phyloP scores from a whole-genome alignment of 2,888 invertebrate genomes.

The Aromia moschata region DNA sequence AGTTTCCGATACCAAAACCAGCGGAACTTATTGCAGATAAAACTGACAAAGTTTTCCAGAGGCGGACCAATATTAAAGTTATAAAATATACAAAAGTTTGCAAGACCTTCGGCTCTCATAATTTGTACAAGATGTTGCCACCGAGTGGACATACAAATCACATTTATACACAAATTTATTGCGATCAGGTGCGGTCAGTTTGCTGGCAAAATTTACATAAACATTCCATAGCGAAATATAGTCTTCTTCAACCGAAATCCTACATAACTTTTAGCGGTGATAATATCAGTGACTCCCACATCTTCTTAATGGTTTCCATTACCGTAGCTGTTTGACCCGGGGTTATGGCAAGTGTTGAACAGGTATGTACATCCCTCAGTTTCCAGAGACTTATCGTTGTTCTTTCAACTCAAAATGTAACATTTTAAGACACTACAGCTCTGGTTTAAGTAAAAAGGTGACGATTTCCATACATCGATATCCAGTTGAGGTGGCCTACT shows the following conservation, averaged over 20 bases:
- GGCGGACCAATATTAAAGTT: constrained; percentile 38
- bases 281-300: too few species aligned
- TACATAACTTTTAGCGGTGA: constrained; percentile 4
- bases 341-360: too few species aligned
- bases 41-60: constrained; percentile 10
- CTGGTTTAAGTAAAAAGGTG: too few species aligned
- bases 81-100: constrained; percentile 45
- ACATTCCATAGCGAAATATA: neutral
- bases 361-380: too few species aligned
- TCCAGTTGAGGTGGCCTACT: too few species aligned
- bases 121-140: constrained; percentile 48
- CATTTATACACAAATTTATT: constrained; percentile 40
- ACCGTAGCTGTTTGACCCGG: too few species aligned
- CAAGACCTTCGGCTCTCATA: constrained; percentile 39
- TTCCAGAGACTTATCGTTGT: too few species aligned
- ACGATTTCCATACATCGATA: too few species aligned
- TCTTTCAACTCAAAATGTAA: too few species aligned
- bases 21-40: constrained; percentile 3
- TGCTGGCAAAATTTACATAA: constrained; percentile 36
- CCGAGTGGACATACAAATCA: constrained; percentile 37
- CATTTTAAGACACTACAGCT: too few species aligned
- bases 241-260: constrained; percentile 1
- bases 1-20: neutral
- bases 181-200: constrained; percentile 37
- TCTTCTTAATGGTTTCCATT: too few species aligned